Percentiles rank a stretch among this genome's conserved stretches.
Evolutionary conservation across 1,140 invertebrate genomes (phyloP).

Genomic region (Listronotus bonariensis): DNA sequence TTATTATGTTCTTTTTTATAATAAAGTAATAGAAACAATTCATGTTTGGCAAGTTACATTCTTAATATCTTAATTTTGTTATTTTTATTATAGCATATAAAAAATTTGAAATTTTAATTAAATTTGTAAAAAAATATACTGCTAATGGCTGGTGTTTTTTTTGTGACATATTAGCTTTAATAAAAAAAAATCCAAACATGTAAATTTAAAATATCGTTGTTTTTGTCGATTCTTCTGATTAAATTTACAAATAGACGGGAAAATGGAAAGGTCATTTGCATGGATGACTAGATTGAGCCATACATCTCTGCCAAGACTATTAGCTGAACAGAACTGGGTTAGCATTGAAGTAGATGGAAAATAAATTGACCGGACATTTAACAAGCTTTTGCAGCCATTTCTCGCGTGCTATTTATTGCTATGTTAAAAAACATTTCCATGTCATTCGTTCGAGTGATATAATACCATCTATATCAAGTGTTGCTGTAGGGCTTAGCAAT

Average conservation of each 20-base stretch:
- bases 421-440: neutral
- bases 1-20: too few relatives aligned
- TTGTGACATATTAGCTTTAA: too few relatives aligned
- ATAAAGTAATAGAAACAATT: too few relatives aligned
- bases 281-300: conserved; percentile 35
- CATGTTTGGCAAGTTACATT: too few relatives aligned
- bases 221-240: conserved; percentile 29
- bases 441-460: too few relatives aligned
- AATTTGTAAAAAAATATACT: too few relatives aligned
- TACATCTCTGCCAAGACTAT: conserved; percentile 31
- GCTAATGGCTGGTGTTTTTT: too few relatives aligned
- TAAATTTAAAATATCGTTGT: conserved; percentile 17
- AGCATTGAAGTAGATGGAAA: neutral
- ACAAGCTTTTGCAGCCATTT: conserved; percentile 13
- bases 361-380: conserved; percentile 17
- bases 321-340: conserved; percentile 19
- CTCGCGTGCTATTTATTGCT: neutral
- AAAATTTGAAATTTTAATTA: too few relatives aligned
- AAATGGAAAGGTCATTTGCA: conserved; percentile 39
- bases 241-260: conserved; percentile 35
- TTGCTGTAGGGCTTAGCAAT: too few relatives aligned
- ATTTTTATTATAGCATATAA: too few relatives aligned
- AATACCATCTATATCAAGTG: too few relatives aligned
- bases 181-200: neutral
- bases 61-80: too few relatives aligned